Base-by-base conservation (phyloP, 1,140 invertebrate species). In the Penaeus japonicus region DNA sequence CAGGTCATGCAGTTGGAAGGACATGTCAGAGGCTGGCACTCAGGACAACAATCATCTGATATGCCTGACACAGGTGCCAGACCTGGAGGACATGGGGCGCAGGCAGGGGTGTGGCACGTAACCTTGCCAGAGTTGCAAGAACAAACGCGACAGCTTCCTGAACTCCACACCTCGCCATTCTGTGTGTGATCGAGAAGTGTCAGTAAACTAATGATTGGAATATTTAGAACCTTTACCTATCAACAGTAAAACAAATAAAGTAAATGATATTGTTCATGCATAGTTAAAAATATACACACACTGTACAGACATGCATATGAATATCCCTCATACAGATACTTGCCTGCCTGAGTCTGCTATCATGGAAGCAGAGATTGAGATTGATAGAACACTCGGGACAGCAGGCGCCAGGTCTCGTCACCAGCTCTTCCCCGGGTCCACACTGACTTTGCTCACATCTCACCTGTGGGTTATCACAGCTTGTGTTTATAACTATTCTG, bases 81-180 rank as follows among this genome's bases (percentile, higher is more conserved):
- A 24, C 87, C 87, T 27, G 30, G 20, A 22, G 87, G 80, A 32
- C 87, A 88, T 39, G 73, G 30, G 54, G 80, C 47, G 35, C 87
- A 88, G 53, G 80, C 65, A 30, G 80, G 79, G 7, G 35, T 55
- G 35, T 88, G 83, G 53, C 87, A 88, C 15, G 80, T 88, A n/a
- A 84, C 80, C 47, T 65, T 77, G 1, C 87, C 87, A 54, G 39
- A 54, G 59, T 7, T 54, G 83, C 87, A 88, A 15, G 87, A 88
- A 47, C 87, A 88, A 35, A 88, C 27, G 17, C 83, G 79, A 57
- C 87, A 88, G 22, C 59, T 57, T 15, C 81, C 87, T 62, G 79
- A 73, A 35, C 39, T 88, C 87, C 87, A 88, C 22, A 84, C 70
- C 17, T 88, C 87, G 22, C 87, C 87, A 84, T 59, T 32, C 87